Base-by-base conservation (phyloP, 2,888 invertebrate genomes). In the Synergus itoensis region DNA sequence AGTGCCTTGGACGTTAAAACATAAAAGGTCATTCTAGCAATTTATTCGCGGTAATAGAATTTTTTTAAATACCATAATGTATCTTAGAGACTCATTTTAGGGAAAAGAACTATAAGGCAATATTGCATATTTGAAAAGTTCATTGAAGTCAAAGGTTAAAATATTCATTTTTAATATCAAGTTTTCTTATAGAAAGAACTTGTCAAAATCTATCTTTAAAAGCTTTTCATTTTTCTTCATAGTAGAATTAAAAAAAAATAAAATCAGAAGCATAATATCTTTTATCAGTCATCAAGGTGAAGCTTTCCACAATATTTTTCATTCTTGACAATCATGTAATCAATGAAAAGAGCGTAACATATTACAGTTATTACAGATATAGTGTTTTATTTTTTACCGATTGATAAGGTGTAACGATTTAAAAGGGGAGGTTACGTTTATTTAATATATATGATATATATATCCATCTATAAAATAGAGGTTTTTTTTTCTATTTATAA, bases 1-100 rank as follows among this genome's bases (percentile, higher is more conserved):
- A 73, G 40, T 73, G 36, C 36, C 73, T 57, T 73, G 36, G 36
- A 73, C 53, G 18, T 53, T 53, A 67, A 67, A 43, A 67, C 53
- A 53, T 36, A 53, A 73, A 73, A 73, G 73, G 53, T 73, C 73
- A 73, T 45, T 73, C 53, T 53, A n/a, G 36, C 28, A 73, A 57
- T 73, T 73, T 73, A 48, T 73, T 53, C 73, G 9, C 11, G 36
- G 36, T 57, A 73, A 73, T 73, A 36, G 73, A 73, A 73, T 73
- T 53, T 73, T 65, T 57, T n/a, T 48, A 73, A 21, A 36, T 36
- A 36, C 8, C 7, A 28, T 28, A 48, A 53, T 28, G 9, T 36
- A 36, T 53, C 36, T 21, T 28, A 36, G 14, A 28, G 11, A 41
- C 0, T 41, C 3, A n/a, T n/a, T 43, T 65, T 12, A n/a, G 9